Evolutionary conservation across 2,113 vertebrate genomes (phyloP).

Genomic region (Zapornia atra): DNA sequence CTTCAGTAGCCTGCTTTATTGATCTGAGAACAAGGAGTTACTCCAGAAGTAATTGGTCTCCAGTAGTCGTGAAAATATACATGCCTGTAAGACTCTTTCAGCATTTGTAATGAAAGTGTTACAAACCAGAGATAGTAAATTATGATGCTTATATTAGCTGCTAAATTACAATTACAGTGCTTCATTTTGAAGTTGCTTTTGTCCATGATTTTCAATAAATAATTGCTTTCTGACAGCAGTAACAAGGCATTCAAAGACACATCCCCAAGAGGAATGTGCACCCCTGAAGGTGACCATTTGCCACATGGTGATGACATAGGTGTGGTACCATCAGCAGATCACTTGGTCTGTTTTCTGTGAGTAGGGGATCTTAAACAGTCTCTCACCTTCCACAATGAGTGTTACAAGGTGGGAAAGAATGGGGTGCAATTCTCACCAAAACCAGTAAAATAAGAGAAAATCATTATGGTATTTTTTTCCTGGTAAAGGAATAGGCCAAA

Average conservation of each 20-base stretch:
- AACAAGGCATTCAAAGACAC: background rate
- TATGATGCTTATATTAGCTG: background rate
- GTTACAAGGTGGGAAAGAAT: background rate
- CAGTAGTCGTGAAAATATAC: background rate
- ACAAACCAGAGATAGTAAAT: background rate
- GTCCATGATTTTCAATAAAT: background rate
- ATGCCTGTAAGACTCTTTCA: background rate
- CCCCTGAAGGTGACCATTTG: background rate
- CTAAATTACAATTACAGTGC: background rate
- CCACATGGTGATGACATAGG: rapidly evolving
- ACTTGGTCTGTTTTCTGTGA: background rate
- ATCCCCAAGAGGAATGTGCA: rapidly evolving
- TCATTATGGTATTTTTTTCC: background rate
- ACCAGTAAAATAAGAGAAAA: background rate
- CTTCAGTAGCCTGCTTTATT: background rate
- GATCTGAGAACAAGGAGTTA: background rate
- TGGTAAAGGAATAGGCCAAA: background rate
- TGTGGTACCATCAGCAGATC: background rate
- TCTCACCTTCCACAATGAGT: background rate
- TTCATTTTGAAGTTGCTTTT: background rate
- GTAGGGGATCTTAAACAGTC: background rate
- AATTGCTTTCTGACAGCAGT: background rate
- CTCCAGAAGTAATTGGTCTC: background rate
- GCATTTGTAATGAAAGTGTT: background rate
- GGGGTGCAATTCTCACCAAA: background rate